phyloP scores from a whole-genome alignment of 2,888 invertebrate genomes.

The Embidobia sp. region DNA sequence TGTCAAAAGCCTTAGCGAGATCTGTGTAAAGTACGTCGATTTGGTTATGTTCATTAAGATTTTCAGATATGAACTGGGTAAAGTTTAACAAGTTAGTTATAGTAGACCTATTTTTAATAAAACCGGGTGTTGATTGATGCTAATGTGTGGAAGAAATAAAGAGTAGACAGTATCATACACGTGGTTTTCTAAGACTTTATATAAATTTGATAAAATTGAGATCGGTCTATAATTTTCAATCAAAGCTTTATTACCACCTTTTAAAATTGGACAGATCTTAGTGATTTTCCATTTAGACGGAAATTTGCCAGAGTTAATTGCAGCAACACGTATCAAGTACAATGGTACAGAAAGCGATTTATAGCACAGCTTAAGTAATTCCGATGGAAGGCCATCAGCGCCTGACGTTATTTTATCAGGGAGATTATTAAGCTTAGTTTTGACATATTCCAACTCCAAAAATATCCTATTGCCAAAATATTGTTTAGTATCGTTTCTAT shows the following conservation, averaged over 20 bases:
- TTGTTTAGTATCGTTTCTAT: no score
- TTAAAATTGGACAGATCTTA: neutral
- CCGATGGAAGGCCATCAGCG: neutral
- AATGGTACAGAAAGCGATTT: neutral
- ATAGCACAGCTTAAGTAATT: neutral
- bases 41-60: neutral
- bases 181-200: neutral
- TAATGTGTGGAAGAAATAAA: neutral
- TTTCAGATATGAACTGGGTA: neutral
- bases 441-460: no score
- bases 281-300: neutral
- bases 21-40: conserved; percentile 16
- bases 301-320: neutral
- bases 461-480: no score
- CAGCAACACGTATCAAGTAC: neutral
- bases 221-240: no score
- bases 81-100: neutral
- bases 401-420: neutral
- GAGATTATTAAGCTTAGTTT: no score
- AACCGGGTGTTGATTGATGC: no score
- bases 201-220: neutral
- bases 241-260: neutral
- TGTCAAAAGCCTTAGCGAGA: conserved; percentile 13
- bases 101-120: conserved; percentile 1
- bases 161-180: neutral